Conservation (phyloP, 2,113 vertebrate species). For the Pelusios castaneus region DNA sequence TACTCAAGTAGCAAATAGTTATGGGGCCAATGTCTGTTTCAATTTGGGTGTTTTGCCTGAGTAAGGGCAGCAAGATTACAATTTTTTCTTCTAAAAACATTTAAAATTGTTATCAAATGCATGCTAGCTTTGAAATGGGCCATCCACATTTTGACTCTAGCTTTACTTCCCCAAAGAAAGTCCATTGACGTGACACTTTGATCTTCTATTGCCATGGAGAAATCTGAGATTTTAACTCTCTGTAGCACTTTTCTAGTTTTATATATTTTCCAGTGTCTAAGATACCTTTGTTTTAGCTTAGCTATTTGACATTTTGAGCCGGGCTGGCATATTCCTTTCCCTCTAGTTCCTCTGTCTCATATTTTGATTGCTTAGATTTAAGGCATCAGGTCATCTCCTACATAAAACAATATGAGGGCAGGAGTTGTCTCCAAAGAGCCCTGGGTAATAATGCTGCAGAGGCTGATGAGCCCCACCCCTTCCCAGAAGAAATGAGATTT, state of each 20-base stretch:
- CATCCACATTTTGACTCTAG: background rate
- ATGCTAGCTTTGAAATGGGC: background rate
- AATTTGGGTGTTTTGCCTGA: background rate
- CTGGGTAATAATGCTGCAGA: background rate
- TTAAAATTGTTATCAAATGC: constrained; percentile 12
- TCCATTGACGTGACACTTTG: background rate
- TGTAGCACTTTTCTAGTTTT: background rate
- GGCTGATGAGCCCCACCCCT: background rate
- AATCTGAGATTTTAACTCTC: background rate
- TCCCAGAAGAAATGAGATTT: background rate
- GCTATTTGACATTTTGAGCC: background rate
- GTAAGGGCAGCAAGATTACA: constrained; percentile 10
- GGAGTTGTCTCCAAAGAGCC: background rate
- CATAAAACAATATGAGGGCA: too few species aligned
- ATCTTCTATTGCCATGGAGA: background rate
- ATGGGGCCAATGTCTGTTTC: constrained; percentile 27
- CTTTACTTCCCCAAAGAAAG: background rate
- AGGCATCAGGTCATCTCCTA: background rate
- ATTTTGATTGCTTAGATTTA: background rate
- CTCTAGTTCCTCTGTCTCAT: background rate
- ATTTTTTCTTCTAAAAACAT: constrained; percentile 1
- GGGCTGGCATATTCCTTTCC: background rate
- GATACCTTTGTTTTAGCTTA: background rate
- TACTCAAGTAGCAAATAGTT: constrained; percentile 25
- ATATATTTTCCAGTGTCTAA: background rate